Evolutionary conservation across 2,797 vertebrate species (phyloP), one percentile per base, ranked within the genome.

Genomic region (Helostoma temminkii): DNA sequence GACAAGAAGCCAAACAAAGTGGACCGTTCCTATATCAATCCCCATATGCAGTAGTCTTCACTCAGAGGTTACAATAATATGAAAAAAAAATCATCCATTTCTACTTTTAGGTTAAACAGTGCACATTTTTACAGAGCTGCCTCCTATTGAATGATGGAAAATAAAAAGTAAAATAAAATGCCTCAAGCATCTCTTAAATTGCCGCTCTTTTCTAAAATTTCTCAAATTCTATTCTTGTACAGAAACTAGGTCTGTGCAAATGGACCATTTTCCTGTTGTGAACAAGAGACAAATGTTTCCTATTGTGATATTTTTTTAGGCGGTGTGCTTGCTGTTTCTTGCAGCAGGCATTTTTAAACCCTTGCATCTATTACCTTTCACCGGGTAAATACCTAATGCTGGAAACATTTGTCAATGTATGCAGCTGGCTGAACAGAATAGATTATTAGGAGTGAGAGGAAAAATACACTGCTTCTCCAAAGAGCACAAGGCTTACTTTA

Each of bases 401-500:
- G 89, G 91, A 93, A 93, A 93, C 93, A 94, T 94, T 94, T 94
- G 92, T 94, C 93, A 93, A 91, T 89, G 92, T 93, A 91, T 90
- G 89, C 91, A 92, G 91, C 91, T 94, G 92, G 90, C 91, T 93
- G 93, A 93, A 80, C 93, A 93, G 90, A 92, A 91, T 92, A 93
- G 93, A 95, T 95, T 92, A 95, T 95, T 94, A 93, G 93, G 83
- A 90, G 91, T 85, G 91, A 90, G 91, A 84, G 91, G 85, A 86
- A 87, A 89, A 89, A 87, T 88, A 92, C 86, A 92, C 82, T 56
- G 83, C 89, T 87, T 88, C 82, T 91, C 81, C 89, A 90, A 90
- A 92, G 88, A 91, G 80, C 85, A 84, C 79, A 72, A 71, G 69
- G 73, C 79, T 69, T 65, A 46, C 79, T 60, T 70, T 74, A 69